A percentile compares a stretch with the other conserved stretches of the same genome.
Evolutionary conservation across 2,888 invertebrate species (phyloP).

Genomic region (Caenorhabditis sp.): DNA sequence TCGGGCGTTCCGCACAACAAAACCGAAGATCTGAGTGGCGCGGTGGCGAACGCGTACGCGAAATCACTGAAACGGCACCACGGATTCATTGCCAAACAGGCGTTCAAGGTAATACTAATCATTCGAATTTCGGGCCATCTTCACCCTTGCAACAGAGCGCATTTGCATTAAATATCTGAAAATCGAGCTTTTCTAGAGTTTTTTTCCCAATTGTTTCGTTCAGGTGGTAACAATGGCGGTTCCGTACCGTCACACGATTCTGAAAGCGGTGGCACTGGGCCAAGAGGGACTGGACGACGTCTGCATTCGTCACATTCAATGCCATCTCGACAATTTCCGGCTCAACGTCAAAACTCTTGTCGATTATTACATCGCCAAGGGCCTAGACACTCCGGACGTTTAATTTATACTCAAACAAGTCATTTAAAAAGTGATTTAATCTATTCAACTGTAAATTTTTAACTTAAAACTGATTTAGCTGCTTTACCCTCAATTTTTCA

Average conservation of each 20-base stretch:
- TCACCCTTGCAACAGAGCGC: no score
- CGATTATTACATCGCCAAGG: constrained; percentile 71
- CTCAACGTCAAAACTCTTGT: constrained; percentile 74
- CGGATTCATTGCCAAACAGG: constrained; percentile 74
- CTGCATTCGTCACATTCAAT: constrained; percentile 75
- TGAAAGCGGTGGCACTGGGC: constrained; percentile 76
- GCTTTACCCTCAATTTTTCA: no score
- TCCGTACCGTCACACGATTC: constrained; percentile 73
- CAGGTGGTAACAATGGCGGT: constrained; percentile 76
- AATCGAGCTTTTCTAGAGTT: background rate
- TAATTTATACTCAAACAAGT: no score
- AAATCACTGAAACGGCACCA: constrained; percentile 76
- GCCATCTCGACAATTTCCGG: constrained; percentile 75
- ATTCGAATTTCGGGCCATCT: no score
- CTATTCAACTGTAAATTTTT: no score
- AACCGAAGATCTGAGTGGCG: constrained; percentile 69
- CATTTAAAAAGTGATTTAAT: no score
- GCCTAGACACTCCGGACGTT: constrained; percentile 67
- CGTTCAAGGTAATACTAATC: constrained; percentile 77
- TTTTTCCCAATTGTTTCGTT: constrained; percentile 12
- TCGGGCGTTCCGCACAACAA: constrained; percentile 55
- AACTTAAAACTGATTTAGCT: no score
- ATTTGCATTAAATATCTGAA: no score
- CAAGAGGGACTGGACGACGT: constrained; percentile 75
- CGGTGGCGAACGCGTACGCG: constrained; percentile 72